Conservation (phyloP, 2,113 vertebrate species). For the Setophaga kirtlandii region DNA sequence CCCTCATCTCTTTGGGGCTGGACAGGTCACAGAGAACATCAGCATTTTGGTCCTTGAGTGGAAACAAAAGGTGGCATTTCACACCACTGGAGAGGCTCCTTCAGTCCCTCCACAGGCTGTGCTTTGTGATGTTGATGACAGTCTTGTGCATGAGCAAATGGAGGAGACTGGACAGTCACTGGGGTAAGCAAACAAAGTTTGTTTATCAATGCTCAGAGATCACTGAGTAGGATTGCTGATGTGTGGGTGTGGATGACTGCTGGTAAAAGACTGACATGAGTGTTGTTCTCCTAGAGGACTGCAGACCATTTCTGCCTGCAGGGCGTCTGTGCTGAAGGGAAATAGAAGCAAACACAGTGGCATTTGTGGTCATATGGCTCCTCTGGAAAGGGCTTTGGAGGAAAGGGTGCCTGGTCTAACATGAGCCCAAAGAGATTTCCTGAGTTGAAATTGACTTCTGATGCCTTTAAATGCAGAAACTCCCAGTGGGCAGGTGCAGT, state of each 20-base stretch:
- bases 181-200: background rate
- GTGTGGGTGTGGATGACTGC: background rate
- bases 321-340: background rate
- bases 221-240: background rate
- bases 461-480: background rate
- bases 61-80: background rate
- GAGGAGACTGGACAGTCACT: background rate
- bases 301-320: background rate
- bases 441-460: background rate
- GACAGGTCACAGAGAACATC: background rate
- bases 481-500: background rate
- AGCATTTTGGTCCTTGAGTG: background rate
- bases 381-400: background rate
- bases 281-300: background rate
- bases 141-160: background rate
- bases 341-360: background rate
- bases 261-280: background rate
- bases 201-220: background rate
- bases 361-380: background rate
- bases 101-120: background rate
- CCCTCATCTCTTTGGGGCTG: background rate
- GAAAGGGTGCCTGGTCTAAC: background rate
- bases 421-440: background rate
- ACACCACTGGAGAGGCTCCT: background rate
- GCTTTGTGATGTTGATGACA: background rate